Base-by-base conservation (phyloP, 2,797 vertebrate genomes). In the Pitangus sulphuratus region DNA sequence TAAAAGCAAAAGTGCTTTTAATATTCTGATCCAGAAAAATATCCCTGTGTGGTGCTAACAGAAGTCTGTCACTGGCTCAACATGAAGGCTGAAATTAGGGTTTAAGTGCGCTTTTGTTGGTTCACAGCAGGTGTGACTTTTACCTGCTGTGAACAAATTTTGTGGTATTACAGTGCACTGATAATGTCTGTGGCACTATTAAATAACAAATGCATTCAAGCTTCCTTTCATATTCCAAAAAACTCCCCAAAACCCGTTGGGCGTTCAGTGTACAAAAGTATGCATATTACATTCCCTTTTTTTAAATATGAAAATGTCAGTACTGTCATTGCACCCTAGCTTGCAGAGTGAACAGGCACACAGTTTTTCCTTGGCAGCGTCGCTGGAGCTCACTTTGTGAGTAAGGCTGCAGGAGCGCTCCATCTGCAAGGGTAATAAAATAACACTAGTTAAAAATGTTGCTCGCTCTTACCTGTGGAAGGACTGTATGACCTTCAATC, bases 81-180 rank as follows among this genome's bases (percentile, higher is more conserved):
- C 2, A 0, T 48, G 70, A 62, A 76, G 28, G 31, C 66, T 92
- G 80, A 78, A 90, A 84, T 95, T 51, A 71, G 50, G 47, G 5
- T 74, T 83, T 92, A 92, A 94, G 44, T 89, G 66, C 24, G 74
- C 66, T 93, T 90, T 93, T 92, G 88, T 93, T 92, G 70, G 18
- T 76, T 84, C 47, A 2, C 83, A 31, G 62, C 58, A 74, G 89
- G 21, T 78, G 42, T 61, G 39, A 64, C 31, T 94, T 92, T 78
- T 78, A 75, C 85, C 69, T 1, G 2, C 91, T 93, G 72, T 33
- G 89, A 92, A 69, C 76, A 78, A 75, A 78, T 91, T 75, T 86
- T 75, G 39, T 86, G 48, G 61, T 94, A 5, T 19, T 80, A 48
- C 9, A 68, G 42, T 75, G 54, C 2, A 5, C 39, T 64, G 61